These are phyloP conservation scores for Sander lucioperca DNA, from an alignment of 2,113 vertebrate species.

Conservation along the genomic window DNA sequence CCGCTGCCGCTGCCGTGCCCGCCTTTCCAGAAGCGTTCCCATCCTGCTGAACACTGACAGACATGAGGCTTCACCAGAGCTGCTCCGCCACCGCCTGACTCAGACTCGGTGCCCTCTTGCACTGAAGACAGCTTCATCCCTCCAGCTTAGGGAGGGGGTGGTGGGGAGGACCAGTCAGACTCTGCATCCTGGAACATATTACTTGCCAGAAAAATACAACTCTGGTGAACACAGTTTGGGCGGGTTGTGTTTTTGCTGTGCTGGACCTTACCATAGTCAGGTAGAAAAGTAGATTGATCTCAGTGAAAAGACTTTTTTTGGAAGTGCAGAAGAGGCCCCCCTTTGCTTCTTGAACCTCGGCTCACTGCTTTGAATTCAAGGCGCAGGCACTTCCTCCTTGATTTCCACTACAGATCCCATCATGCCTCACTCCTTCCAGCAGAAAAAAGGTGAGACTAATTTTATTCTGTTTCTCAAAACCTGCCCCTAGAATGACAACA, in stretches of 20 bases:
- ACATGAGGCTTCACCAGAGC: slow-evolving; percentile 65
- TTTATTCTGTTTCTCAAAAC: slow-evolving; percentile 21
- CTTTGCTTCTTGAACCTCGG: slow-evolving; percentile 46
- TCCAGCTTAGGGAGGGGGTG: slow-evolving; percentile 40
- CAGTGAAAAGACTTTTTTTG: slow-evolving; percentile 47
- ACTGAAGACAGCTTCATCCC: slow-evolving; percentile 58
- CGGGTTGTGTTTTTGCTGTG: slow-evolving; percentile 33
- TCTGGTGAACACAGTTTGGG: background rate
- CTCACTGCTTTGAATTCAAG: slow-evolving; percentile 49
- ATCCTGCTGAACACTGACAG: slow-evolving; percentile 63
- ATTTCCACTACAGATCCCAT: slow-evolving; percentile 75
- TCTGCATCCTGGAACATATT: slow-evolving; percentile 51
- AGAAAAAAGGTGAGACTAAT: slow-evolving; percentile 81
- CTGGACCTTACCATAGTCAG: slow-evolving; percentile 42
- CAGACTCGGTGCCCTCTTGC: slow-evolving; percentile 46
- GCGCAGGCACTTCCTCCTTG: slow-evolving; percentile 33
- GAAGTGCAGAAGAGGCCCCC: slow-evolving; percentile 44
- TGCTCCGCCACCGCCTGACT: slow-evolving; percentile 41
- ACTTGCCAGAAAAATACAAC: slow-evolving; percentile 50
- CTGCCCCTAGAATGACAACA: background rate
- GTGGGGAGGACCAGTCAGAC: slow-evolving; percentile 46
- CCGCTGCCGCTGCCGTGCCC: slow-evolving; percentile 55
- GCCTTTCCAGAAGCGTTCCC: slow-evolving; percentile 71
- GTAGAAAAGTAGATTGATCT: slow-evolving; percentile 45
- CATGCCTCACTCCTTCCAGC: slow-evolving; percentile 84